Evolutionary conservation across 2,888 invertebrate species (phyloP), one percentile per base, ranked within the genome.

Genomic region (Erebia ligea): DNA sequence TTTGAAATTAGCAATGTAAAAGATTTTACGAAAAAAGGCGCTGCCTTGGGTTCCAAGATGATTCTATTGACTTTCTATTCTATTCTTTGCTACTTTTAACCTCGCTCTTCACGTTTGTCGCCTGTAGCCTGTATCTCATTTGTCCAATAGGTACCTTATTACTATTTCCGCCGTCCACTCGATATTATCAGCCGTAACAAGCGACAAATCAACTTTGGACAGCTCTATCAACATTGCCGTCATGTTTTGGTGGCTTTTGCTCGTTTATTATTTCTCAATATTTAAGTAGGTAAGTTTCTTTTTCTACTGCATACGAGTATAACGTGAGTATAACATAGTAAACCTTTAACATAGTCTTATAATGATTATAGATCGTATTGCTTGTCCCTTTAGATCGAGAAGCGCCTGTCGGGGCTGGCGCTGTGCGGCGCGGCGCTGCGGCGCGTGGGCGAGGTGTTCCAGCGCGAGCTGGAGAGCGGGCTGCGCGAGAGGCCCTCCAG

Each of bases 401-500:
- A 83, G 0, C 82, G 82, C 0, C 78, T 92, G 54, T 77, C 84
- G 0, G 80, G 81, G 17, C 72, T 92, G 80, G 79, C 84, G 77
- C 79, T 92, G 66, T 77, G 84, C 71, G 92, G 90, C 10, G 80
- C 75, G 15, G 82, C 84, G 72, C 89, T 95, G 73, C 84, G 88
- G 70, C 91, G 89, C 71, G 94, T 96, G 68, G 91, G 88, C 59
- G 89, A 91, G 17, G 94, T 95, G 58, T 96, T 96, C 83, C 85
- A 91, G 73, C 86, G 90, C 5, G 96, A 96, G 91, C 91, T 96
- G 88, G 94, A 94, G 77, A 86, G 92, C 19, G 96, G 96, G 0
- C 93, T 96, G 59, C 89, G 92, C 45, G 92, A 94, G 80, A 86
- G 94, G 78, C 93, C 95, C 10, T 96, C 96, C 66, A 95, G 95